Evolutionary conservation across 2,888 invertebrate species (phyloP).

Genomic region (Oegoconia quadripuncta): DNA sequence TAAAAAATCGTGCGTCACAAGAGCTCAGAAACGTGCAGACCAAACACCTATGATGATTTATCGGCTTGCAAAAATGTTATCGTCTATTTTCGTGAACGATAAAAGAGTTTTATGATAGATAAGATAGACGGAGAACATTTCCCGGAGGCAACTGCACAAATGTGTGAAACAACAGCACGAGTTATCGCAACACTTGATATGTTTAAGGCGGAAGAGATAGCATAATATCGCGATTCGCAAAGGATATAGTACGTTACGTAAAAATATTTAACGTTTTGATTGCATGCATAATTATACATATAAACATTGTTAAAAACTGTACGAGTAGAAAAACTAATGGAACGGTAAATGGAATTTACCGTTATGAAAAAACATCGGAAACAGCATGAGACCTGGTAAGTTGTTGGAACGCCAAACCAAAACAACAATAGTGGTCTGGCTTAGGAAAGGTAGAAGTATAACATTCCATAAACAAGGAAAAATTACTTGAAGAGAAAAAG

Average conservation of each 20-base stretch:
- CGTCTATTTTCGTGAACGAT: constrained; percentile 45
- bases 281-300: too few relatives aligned
- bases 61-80: constrained; percentile 43
- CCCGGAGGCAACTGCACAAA: constrained; percentile 51
- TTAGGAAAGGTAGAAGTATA: background rate
- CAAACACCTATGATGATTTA: constrained; percentile 35
- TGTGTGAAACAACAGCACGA: constrained; percentile 32
- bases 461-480: background rate
- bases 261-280: too few relatives aligned
- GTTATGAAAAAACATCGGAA: too few relatives aligned
- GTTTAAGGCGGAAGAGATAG: constrained; percentile 29
- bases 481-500: background rate
- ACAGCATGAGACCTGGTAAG: too few relatives aligned
- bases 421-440: background rate
- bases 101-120: constrained; percentile 36
- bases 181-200: constrained; percentile 29
- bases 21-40: background rate
- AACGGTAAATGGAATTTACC: too few relatives aligned
- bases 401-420: too few relatives aligned
- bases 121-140: constrained; percentile 51
- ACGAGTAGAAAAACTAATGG: too few relatives aligned
- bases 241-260: constrained; percentile 5
- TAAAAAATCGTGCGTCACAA: background rate
- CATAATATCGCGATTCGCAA: constrained; percentile 4
- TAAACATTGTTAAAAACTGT: too few relatives aligned